These are phyloP conservation scores for Hylyphantes graminicola DNA, from an alignment of 1,140 invertebrate species.

Conservation along the genomic window DNA sequence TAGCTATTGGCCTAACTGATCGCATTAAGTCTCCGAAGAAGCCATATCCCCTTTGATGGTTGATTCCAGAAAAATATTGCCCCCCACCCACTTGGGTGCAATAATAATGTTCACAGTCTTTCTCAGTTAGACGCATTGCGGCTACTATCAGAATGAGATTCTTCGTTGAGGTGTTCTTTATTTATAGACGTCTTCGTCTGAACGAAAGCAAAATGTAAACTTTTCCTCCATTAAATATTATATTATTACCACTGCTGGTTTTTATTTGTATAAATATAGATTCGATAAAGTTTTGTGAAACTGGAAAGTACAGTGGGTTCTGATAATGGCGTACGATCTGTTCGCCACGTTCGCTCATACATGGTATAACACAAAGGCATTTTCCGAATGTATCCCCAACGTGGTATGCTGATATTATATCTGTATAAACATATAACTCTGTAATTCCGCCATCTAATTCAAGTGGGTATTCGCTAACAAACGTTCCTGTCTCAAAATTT, in stretches of 20 bases:
- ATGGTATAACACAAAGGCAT: neutral
- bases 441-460: conserved; percentile 5
- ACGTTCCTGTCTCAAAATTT: neutral
- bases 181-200: conserved; percentile 9
- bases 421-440: conserved; percentile 6
- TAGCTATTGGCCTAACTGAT: neutral
- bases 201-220: neutral
- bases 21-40: conserved; percentile 12
- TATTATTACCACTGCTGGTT: conserved; percentile 4
- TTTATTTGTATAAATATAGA: neutral
- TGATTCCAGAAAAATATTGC: neutral
- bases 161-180: neutral
- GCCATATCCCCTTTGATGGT: conserved; percentile 18
- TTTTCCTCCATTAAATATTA: neutral
- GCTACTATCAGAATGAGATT: neutral
- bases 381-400: neutral
- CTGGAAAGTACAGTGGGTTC: too few relatives aligned
- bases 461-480: neutral
- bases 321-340: too few relatives aligned
- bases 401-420: conserved; percentile 4
- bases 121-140: neutral
- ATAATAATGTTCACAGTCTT: conserved; percentile 1
- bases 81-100: neutral
- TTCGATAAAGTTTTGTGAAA: too few relatives aligned
- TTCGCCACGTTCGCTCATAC: neutral